A percentile compares a stretch with the other conserved stretches of the same genome.
These are phyloP conservation scores for Aphaenogaster rudis DNA, from an alignment of 1,140 invertebrate species.

Conservation along the genomic window DNA sequence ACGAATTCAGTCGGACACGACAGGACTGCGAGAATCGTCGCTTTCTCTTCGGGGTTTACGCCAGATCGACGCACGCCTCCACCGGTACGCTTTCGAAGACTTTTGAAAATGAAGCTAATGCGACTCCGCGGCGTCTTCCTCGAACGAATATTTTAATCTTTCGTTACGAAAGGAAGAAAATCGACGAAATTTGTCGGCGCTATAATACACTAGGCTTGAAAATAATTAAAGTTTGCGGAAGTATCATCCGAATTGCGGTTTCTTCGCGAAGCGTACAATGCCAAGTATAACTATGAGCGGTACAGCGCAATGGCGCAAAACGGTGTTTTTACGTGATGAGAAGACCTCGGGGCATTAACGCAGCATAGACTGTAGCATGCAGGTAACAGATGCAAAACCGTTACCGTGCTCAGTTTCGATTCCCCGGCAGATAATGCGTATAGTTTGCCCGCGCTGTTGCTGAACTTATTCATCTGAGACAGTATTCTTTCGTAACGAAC, in stretches of 20 bases:
- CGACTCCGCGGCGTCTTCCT: background rate
- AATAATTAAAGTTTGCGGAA: background rate
- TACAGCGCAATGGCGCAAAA: conserved; percentile 36
- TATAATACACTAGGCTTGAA: background rate
- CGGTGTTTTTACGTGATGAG: conserved; percentile 32
- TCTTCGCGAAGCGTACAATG: background rate
- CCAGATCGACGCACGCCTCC: conserved; percentile 24
- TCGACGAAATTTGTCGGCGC: background rate
- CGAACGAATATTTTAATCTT: background rate
- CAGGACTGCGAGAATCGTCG: conserved; percentile 42
- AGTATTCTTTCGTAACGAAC: conserved; percentile 3
- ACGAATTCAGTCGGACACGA: conserved; percentile 40
- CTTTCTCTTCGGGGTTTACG: conserved; percentile 58
- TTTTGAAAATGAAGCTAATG: conserved; percentile 35
- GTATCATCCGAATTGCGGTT: background rate
- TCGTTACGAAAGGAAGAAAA: background rate
- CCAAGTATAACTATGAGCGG: background rate
- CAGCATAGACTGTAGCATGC: conserved; percentile 42
- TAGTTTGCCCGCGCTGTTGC: conserved; percentile 25
- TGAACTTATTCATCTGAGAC: conserved; percentile 54
- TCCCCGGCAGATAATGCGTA: conserved; percentile 50
- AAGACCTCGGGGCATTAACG: conserved; percentile 36
- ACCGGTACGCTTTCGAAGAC: conserved; percentile 26
- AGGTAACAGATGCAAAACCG: conserved; percentile 66
- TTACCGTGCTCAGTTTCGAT: conserved; percentile 58